Conservation (phyloP, 2,113 vertebrate genomes). For the Lampris megalopsis region DNA sequence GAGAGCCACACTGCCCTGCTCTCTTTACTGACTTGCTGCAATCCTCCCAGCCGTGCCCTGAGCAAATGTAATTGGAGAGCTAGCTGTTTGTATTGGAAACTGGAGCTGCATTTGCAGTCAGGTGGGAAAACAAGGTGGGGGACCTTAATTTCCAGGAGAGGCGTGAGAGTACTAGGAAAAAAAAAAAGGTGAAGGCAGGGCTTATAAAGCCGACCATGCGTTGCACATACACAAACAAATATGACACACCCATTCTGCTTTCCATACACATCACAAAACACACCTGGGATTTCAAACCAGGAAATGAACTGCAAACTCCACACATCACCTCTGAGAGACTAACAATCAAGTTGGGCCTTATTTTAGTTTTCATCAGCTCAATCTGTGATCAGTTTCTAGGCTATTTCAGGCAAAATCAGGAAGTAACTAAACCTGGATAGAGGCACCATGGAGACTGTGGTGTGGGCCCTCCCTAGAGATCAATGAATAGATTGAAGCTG, state of each 20-base stretch:
- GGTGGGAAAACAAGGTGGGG: slow-evolving; percentile 72
- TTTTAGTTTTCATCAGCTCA: slow-evolving; percentile 1
- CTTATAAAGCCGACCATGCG: slow-evolving; percentile 23
- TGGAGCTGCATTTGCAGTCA: slow-evolving; percentile 67
- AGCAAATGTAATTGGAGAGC: slow-evolving; percentile 80
- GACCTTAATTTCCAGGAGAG: slow-evolving; percentile 70
- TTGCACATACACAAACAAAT: slow-evolving; percentile 7
- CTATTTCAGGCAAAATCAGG: slow-evolving; percentile 40
- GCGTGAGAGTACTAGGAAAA: slow-evolving; percentile 33
- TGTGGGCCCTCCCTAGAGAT: slow-evolving; percentile 26
- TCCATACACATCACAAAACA: slow-evolving; percentile 44
- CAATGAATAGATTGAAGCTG: slow-evolving; percentile 49
- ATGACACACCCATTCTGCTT: slow-evolving; percentile 21
- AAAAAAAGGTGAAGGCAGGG: slow-evolving; percentile 44
- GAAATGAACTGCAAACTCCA: not conserved
- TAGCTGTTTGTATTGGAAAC: slow-evolving; percentile 80
- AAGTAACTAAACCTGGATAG: slow-evolving; percentile 10
- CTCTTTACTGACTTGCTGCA: slow-evolving; percentile 37
- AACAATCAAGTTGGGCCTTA: slow-evolving; percentile 2
- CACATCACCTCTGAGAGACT: not conserved
- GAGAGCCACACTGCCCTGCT: slow-evolving; percentile 30
- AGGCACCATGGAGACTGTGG: slow-evolving; percentile 50
- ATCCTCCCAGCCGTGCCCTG: slow-evolving; percentile 53
- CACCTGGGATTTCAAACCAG: slow-evolving; percentile 18
- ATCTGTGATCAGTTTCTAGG: slow-evolving; percentile 17